phyloP scores from a whole-genome alignment of 2,113 vertebrate genomes.

The Melanerpes aurifrons region DNA sequence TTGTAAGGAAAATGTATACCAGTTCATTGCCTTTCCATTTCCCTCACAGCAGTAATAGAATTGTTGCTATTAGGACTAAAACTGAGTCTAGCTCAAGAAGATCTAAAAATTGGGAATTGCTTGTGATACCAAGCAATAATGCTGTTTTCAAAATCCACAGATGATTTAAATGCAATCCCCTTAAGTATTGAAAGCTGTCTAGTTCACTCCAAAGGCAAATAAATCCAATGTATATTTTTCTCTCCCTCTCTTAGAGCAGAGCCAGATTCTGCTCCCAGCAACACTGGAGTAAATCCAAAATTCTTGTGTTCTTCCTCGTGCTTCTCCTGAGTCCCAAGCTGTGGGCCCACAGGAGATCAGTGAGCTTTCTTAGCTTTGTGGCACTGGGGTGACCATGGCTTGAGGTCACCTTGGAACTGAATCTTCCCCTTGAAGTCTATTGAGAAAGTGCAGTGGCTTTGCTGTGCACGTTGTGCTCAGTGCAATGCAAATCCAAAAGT shows the following conservation, averaged over 20 bases:
- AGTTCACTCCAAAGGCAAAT: slow-evolving; percentile 3
- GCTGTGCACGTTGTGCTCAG: neutral
- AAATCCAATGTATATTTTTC: neutral
- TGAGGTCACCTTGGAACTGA: neutral
- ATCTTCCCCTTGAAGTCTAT: no score
- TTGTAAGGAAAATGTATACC: slow-evolving; percentile 43
- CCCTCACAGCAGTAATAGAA: slow-evolving; percentile 20
- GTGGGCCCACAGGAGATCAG: neutral
- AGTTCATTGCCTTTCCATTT: slow-evolving; percentile 49
- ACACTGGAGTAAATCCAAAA: neutral
- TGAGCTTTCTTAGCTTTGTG: neutral
- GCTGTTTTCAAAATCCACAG: slow-evolving; percentile 40
- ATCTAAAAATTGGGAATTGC: slow-evolving; percentile 50
- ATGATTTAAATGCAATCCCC: slow-evolving; percentile 53
- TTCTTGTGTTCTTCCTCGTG: neutral
- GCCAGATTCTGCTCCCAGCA: neutral
- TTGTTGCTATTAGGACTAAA: slow-evolving; percentile 43
- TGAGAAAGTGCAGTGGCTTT: neutral
- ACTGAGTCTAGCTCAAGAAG: slow-evolving; percentile 24
- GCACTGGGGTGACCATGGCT: neutral
- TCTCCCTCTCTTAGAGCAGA: neutral
- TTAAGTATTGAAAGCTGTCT: slow-evolving; percentile 52
- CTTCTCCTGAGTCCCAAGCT: neutral
- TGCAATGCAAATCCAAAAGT: neutral
- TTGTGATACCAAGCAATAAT: slow-evolving; percentile 51